Evolutionary conservation across 2,888 invertebrate species (phyloP).

Genomic region (Caenorhabditis sinica): DNA sequence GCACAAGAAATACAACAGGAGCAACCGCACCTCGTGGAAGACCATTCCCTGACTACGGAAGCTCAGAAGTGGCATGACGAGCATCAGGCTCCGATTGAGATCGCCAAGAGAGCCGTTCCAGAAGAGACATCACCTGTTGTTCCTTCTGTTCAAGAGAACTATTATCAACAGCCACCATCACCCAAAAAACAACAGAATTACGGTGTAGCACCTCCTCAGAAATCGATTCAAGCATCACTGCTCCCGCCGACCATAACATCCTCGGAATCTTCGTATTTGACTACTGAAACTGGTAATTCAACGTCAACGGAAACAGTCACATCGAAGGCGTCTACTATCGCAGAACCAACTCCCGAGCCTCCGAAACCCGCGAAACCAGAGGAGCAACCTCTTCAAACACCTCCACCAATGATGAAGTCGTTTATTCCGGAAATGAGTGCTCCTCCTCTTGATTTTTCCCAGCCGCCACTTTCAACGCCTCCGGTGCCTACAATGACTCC

Average conservation of each 20-base stretch:
- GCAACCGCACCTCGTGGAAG: constrained; percentile 2
- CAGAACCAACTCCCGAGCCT: constrained; percentile 1
- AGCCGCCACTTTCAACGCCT: background rate
- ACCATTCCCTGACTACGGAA: constrained; percentile 52
- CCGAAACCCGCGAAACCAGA: background rate
- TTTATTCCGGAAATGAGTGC: constrained; percentile 16
- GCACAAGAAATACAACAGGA: constrained; percentile 6
- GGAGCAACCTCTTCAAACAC: constrained; percentile 13
- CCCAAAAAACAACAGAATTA: background rate
- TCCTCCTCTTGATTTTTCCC: background rate
- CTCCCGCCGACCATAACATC: background rate
- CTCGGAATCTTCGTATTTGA: constrained; percentile 11
- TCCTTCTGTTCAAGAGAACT: constrained; percentile 4
- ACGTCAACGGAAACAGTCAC: constrained; percentile 11
- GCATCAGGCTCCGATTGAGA: constrained; percentile 72
- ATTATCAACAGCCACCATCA: background rate
- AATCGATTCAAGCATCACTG: background rate
- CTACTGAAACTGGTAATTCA: background rate
- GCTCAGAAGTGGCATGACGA: constrained; percentile 74
- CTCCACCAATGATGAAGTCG: constrained; percentile 3
- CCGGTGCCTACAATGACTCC: background rate
- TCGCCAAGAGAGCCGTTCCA: constrained; percentile 27
- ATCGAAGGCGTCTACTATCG: constrained; percentile 6
- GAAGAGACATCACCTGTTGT: constrained; percentile 7
- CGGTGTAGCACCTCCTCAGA: background rate